Evolutionary conservation across 2,797 vertebrate genomes (phyloP), one percentile per base, ranked within the genome.

Genomic region (Pangasius krempfi): DNA sequence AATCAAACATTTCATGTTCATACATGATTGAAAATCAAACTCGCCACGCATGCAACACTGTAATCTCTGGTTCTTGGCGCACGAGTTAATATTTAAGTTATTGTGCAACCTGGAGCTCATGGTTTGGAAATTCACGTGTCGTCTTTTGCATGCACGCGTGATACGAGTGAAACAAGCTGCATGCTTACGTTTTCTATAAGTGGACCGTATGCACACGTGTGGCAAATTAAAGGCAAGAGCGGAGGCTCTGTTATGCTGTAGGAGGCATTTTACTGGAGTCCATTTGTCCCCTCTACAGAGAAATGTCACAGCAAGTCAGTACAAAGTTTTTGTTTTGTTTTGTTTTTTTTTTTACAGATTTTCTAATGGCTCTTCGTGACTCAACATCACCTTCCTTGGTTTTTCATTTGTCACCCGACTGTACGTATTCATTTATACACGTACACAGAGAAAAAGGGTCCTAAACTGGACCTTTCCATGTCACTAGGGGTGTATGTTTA

Each of bases 11-110:
- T 20, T 22, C 18, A 56, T 54, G 14, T 80, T 18, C 8, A 30
- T 37, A 47, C 7, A 25, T 37, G 18, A 22, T 25, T 25, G 6
- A 54, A 79, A 40, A 66, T 18, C 18, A 6, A 54, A 16, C 33
- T n/a, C 30, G 22, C 47, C 50, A 84, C 37, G 20, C 16, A 52
- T 44, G 25, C 44, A 86, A 85, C 56, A 47, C 72, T 88, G 58
- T 86, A 79, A 91, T 25, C 54, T 50, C 33, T 33, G 27, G 54
- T 20, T 73, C 10, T 44, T 56, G 60, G 12, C 50, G 73, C 73
- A 78, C 16, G 25, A 33, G 20, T 86, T 84, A 88, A 87, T 83
- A 68, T 86, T 88, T 90, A 92, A 88, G 87, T 88, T 84, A 76
- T 87, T 73, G 84, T 75, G 88, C 60, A 90, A 84, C 66, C 58